Percentiles rank a stretch among this genome's conserved stretches.
These are phyloP conservation scores for Aquatica leii DNA, from an alignment of 2,888 invertebrate species.

Conservation along the genomic window DNA sequence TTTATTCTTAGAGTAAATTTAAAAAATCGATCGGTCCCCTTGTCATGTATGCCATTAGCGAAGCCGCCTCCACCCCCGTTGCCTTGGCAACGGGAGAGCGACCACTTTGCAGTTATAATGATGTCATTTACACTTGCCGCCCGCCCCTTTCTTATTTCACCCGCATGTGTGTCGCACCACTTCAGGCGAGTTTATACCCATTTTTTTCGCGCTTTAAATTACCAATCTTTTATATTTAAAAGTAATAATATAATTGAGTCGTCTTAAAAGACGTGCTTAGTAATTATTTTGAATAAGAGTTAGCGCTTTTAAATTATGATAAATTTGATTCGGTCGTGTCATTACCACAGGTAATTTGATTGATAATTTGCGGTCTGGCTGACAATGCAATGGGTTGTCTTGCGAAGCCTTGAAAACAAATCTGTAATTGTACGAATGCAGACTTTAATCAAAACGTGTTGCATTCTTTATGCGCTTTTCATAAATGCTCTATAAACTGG, in stretches of 20 bases:
- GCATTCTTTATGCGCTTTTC: conserved; percentile 31
- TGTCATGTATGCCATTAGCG: conserved; percentile 64
- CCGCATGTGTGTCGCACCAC: conserved; percentile 54
- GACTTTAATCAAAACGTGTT: conserved; percentile 47
- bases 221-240: conserved; percentile 16
- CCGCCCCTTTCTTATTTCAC: conserved; percentile 59
- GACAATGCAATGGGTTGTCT: conserved; percentile 53
- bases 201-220: conserved; percentile 23
- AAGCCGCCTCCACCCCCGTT: conserved; percentile 54
- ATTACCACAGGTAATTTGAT: conserved; percentile 54
- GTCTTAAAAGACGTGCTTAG: conserved; percentile 5
- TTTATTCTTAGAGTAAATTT: conserved; percentile 62
- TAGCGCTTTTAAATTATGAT: conserved; percentile 9
- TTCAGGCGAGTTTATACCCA: conserved; percentile 24
- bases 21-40: conserved; percentile 62
- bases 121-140: conserved; percentile 64
- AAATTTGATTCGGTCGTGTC: conserved; percentile 48
- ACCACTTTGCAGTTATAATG: conserved; percentile 64
- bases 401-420: conserved; percentile 57
- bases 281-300: neutral
- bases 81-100: conserved; percentile 61
- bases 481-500: neutral
- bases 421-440: conserved; percentile 56
- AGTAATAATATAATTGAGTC: neutral
- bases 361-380: conserved; percentile 58